These are phyloP conservation scores for Anolis apletophallus DNA, from an alignment of 2,797 vertebrate genomes.

Conservation along the genomic window DNA sequence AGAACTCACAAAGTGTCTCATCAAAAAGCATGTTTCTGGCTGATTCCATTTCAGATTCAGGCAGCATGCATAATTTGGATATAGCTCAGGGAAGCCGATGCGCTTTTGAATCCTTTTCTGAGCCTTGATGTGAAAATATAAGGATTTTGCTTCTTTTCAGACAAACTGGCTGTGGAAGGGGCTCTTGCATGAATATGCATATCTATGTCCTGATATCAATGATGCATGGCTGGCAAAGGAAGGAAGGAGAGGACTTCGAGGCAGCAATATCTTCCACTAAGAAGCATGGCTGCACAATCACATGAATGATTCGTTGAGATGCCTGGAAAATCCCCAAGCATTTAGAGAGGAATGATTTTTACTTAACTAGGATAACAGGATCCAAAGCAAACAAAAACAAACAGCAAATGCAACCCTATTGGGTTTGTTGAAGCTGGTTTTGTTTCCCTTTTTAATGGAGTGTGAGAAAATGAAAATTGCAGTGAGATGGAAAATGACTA, in stretches of 20 bases:
- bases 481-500: background rate
- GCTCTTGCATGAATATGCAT: slow-evolving; percentile 1
- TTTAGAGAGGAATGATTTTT: slow-evolving; percentile 15
- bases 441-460: background rate
- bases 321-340: slow-evolving; percentile 29
- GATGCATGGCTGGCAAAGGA: slow-evolving; percentile 3
- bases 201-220: background rate
- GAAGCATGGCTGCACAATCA: slow-evolving; percentile 33
- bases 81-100: slow-evolving; percentile 13
- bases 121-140: slow-evolving; percentile 11
- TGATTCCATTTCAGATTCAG: slow-evolving; percentile 33
- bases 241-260: background rate
- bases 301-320: slow-evolving; percentile 37
- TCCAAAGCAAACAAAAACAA: background rate
- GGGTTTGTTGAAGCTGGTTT: background rate
- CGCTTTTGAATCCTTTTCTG: slow-evolving; percentile 30
- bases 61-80: slow-evolving; percentile 18
- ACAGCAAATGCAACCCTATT: background rate
- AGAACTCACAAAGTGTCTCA: slow-evolving; percentile 26
- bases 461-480: slow-evolving; percentile 1
- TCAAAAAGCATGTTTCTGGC: slow-evolving; percentile 17
- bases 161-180: background rate
- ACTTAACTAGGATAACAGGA: slow-evolving; percentile 15
- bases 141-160: slow-evolving; percentile 15
- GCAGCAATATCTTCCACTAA: background rate